Percentiles rank a stretch among this genome's conserved stretches.
These are phyloP conservation scores for Mechanitis messenoides DNA, from an alignment of 2,888 invertebrate genomes.

Conservation along the genomic window DNA sequence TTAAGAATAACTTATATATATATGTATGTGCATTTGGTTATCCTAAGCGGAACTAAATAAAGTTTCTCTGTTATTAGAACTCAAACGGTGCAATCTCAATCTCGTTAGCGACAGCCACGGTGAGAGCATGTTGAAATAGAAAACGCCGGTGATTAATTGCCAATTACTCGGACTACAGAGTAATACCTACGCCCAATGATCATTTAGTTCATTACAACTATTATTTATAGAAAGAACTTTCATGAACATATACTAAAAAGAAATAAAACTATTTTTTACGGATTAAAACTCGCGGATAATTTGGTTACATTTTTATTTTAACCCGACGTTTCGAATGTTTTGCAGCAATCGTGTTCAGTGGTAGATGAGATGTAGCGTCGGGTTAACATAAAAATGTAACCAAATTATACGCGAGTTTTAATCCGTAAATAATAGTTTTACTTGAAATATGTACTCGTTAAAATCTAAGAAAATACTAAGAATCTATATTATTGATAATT, in stretches of 20 bases:
- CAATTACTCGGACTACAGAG: conserved; percentile 69
- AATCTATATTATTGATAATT: too few species aligned
- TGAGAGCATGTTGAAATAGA: conserved; percentile 62
- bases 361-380: too few species aligned
- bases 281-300: neutral
- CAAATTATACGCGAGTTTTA: too few species aligned
- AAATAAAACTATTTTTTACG: neutral
- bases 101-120: conserved; percentile 48
- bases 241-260: neutral
- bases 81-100: conserved; percentile 53
- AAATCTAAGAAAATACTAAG: too few species aligned
- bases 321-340: too few species aligned
- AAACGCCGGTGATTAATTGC: conserved; percentile 74
- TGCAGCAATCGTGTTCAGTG: too few species aligned
- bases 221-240: conserved; percentile 11
- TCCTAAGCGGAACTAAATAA: conserved; percentile 27
- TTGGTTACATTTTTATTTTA: neutral
- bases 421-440: too few species aligned
- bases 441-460: too few species aligned
- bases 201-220: conserved; percentile 25
- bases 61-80: conserved; percentile 37
- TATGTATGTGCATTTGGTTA: conserved; percentile 4
- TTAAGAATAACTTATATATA: too few species aligned
- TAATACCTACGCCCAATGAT: conserved; percentile 68
- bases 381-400: too few species aligned